Conservation (phyloP, 2,113 vertebrate species). For the Oreocharis arfaki region DNA sequence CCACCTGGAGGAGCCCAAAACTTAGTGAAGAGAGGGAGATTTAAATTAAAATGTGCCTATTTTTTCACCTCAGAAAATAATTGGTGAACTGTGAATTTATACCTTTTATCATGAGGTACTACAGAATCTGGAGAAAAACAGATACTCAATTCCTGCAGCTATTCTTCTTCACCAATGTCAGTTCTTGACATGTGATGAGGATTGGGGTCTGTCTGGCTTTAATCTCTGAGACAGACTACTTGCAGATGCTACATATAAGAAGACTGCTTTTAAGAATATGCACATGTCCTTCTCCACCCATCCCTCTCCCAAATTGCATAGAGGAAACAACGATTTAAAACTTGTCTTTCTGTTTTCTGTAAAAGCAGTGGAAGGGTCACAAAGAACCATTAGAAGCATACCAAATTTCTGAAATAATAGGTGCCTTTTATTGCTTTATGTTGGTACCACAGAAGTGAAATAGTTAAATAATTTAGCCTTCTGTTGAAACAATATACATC, state of each 20-base stretch:
- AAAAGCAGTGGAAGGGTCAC: background rate
- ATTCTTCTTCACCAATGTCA: background rate
- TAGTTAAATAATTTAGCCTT: constrained; percentile 28
- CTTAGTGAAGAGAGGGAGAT: background rate
- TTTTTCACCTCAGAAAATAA: background rate
- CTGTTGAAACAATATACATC: constrained; percentile 22
- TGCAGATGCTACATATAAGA: background rate
- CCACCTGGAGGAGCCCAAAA: background rate
- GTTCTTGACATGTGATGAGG: background rate
- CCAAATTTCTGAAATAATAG: background rate
- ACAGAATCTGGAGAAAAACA: background rate
- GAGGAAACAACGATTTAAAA: background rate
- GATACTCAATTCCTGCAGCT: background rate
- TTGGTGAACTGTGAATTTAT: background rate
- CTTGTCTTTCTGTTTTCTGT: background rate
- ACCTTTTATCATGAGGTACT: background rate
- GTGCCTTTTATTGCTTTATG: background rate
- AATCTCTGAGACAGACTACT: background rate
- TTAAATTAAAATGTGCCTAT: background rate
- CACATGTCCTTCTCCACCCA: rapidly evolving
- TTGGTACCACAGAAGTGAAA: background rate
- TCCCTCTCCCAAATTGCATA: background rate
- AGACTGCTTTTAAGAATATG: background rate
- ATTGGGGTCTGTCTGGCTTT: background rate
- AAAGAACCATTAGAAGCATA: background rate